Base-by-base conservation (phyloP, 1,140 invertebrate species). In the Vanessa atalanta region DNA sequence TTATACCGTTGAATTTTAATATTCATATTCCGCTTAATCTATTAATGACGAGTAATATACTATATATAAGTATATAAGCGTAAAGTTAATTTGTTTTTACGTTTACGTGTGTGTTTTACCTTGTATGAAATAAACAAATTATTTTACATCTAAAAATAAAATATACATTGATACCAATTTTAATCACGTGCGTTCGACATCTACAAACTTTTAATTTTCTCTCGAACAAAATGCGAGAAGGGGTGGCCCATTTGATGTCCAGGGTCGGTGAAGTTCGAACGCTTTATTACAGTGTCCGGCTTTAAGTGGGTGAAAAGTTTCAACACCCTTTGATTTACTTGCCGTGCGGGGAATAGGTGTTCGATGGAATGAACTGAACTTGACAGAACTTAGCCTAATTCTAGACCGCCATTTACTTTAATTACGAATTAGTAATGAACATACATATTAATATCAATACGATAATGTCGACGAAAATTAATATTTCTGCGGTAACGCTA, bases 261-360 rank as follows among this genome's bases (percentile, higher is more conserved):
- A 91, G 86, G 84, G 84, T 88, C 83, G 87, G 79, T 80, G 88
- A 91, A 91, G 88, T 90, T 93, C 89, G 88, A 88, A 89, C 88
- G 88, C 86, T 93, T 93, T 93, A 93, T 91, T 91, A 93, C 90
- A 86, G 88, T 91, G 90, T 91, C 90, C 89, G 89, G 89, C 87
- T 91, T 91, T 93, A 93, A 93, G 90, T 93, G 89, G 90, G 90
- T 93, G 89, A 91, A 91, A 91, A 93, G 89, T 93, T 93, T 91
- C 90, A 91, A 91, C 90, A 91, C 90, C 90, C 90, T 93, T 91
- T 91, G 90, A 91, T 93, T 91, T 91, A 93, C 89, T 91, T 90
- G 81, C 87, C 76, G 77, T 80, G 77, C 83, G 81, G 82, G 83
- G 73, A 86, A 85, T 89, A 85, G 83, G 86, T 88, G 81, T 82